A percentile compares a stretch with the other conserved stretches of the same genome.
Evolutionary conservation across 2,797 vertebrate genomes (phyloP).

Genomic region (Leptoclinus maculatus): DNA sequence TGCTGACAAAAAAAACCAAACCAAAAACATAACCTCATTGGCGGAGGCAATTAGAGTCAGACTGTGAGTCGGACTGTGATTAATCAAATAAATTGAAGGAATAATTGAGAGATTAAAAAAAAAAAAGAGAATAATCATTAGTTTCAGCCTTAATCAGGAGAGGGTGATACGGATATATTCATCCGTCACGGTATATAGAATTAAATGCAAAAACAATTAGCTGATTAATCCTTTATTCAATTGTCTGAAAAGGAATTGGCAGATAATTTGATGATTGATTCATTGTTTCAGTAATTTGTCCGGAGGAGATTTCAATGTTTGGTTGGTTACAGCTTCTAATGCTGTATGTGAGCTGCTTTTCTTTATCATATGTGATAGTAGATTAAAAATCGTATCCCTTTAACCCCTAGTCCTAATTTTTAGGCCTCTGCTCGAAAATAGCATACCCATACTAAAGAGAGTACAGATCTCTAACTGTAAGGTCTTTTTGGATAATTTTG

Average conservation of each 20-base stretch:
- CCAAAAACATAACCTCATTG: neutral
- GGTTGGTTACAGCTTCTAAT: neutral
- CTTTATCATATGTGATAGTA: neutral
- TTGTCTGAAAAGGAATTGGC: neutral
- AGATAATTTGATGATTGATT: slow-evolving; percentile 17
- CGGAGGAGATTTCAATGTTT: neutral
- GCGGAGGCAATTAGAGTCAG: neutral
- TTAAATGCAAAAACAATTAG: neutral
- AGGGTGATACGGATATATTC: neutral
- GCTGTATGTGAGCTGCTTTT: neutral
- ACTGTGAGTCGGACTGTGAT: neutral
- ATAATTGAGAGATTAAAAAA: slow-evolving; percentile 11
- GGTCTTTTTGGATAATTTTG: too few relatives aligned
- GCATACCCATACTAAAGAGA: too few relatives aligned
- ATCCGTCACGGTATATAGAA: neutral
- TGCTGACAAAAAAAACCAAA: neutral
- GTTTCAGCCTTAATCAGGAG: neutral
- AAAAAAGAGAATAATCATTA: neutral
- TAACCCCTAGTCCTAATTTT: too few relatives aligned
- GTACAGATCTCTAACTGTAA: too few relatives aligned
- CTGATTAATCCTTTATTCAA: slow-evolving; percentile 1
- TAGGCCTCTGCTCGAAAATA: too few relatives aligned
- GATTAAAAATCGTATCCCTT: neutral
- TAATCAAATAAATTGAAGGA: slow-evolving; percentile 6
- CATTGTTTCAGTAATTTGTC: neutral